phyloP scores from a whole-genome alignment of 1,140 invertebrate genomes.

The Lasioglossum albipes region DNA sequence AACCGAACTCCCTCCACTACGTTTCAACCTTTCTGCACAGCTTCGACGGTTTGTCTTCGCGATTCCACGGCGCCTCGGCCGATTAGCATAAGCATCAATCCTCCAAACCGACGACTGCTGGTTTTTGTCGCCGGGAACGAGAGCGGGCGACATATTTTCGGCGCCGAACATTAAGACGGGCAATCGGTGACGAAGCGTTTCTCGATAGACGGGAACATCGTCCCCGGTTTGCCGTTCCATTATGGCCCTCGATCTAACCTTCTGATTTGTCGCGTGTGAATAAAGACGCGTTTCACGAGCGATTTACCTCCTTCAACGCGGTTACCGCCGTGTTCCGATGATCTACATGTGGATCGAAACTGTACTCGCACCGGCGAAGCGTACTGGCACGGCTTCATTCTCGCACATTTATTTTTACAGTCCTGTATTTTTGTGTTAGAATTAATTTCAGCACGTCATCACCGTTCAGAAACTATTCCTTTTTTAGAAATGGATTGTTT shows the following conservation, averaged over 20 bases:
- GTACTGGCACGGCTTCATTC: too few relatives aligned
- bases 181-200: conserved; percentile 49
- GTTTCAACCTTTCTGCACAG: conserved; percentile 1
- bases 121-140: conserved; percentile 3
- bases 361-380: too few relatives aligned
- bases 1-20: neutral
- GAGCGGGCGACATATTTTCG: conserved; percentile 35
- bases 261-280: neutral
- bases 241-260: neutral
- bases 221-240: neutral
- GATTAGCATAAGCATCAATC: conserved; percentile 51
- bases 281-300: neutral
- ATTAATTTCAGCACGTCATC: too few relatives aligned
- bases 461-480: too few relatives aligned
- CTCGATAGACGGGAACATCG: conserved; percentile 14
- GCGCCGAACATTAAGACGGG: conserved; percentile 13
- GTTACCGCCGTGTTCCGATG: too few relatives aligned
- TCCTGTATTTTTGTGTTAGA: too few relatives aligned
- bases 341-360: neutral
- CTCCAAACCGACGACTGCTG: neutral
- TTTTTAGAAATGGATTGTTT: too few relatives aligned
- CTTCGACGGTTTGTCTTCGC: conserved; percentile 35
- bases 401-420: too few relatives aligned
- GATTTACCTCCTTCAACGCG: neutral
- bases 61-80: conserved; percentile 16